A percentile compares a stretch with the other conserved stretches of the same genome.
These are phyloP conservation scores for Apogon hyalosoma DNA, from an alignment of 2,797 vertebrate genomes.

Conservation along the genomic window DNA sequence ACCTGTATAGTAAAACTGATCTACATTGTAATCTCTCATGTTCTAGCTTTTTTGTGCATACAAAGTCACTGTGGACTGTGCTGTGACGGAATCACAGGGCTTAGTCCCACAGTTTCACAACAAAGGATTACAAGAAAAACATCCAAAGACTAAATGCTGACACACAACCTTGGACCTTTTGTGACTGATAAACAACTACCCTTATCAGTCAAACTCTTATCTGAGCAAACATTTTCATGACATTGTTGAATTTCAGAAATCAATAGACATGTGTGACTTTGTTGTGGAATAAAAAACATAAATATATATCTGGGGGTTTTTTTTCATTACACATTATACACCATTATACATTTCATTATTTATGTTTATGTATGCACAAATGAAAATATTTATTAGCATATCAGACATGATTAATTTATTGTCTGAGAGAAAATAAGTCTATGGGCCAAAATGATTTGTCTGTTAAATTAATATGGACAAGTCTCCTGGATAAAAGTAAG, in stretches of 20 bases:
- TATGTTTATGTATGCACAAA: constrained; percentile 15
- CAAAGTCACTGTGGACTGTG: constrained; percentile 28
- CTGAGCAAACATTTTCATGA: constrained; percentile 29
- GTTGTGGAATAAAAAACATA: constrained; percentile 18
- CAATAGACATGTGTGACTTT: constrained; percentile 11
- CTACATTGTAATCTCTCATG: constrained; percentile 1
- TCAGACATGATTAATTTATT: constrained; percentile 26
- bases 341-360: constrained; percentile 1
- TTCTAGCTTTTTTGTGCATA: constrained; percentile 17
- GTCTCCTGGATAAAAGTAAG: constrained; percentile 63
- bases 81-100: constrained; percentile 26
- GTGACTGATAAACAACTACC: constrained; percentile 32
- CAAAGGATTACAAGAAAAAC: constrained; percentile 28
- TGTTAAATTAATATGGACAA: constrained; percentile 35
- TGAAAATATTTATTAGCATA: constrained; percentile 9
- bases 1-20: neutral
- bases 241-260: constrained; percentile 33
- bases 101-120: constrained; percentile 30
- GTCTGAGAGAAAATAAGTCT: constrained; percentile 12
- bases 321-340: no score
- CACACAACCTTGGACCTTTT: constrained; percentile 39
- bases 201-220: constrained; percentile 26
- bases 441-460: constrained; percentile 3
- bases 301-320: constrained; percentile 5
- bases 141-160: constrained; percentile 20